These are phyloP conservation scores for Malurus melanocephalus DNA, from an alignment of 2,113 vertebrate genomes.

Conservation along the genomic window DNA sequence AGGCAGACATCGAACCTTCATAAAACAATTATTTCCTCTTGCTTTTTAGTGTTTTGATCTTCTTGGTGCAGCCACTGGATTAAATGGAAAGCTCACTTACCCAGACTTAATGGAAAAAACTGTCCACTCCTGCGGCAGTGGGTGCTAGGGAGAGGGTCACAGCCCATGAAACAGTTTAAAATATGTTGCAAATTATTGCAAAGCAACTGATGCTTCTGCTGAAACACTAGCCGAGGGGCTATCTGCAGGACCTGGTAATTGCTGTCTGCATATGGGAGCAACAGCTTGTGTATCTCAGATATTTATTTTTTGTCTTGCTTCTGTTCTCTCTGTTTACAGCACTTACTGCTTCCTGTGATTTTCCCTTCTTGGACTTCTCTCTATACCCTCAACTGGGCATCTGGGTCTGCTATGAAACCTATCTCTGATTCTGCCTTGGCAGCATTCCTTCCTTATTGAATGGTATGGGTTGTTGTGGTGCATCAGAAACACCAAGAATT, in stretches of 20 bases:
- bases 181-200: neutral
- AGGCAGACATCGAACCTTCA: neutral
- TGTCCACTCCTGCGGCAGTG: neutral
- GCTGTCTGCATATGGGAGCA: neutral
- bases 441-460: neutral
- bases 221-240: neutral
- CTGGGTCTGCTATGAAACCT: neutral
- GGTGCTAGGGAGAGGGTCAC: neutral
- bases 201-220: neutral
- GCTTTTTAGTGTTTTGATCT: neutral
- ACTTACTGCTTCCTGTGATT: neutral
- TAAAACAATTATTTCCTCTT: neutral
- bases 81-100: neutral
- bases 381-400: neutral
- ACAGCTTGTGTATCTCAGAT: neutral
- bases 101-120: slow-evolving; percentile 1
- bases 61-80: neutral
- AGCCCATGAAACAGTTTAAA: neutral
- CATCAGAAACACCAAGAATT: neutral
- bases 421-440: neutral
- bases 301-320: neutral
- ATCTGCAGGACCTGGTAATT: neutral
- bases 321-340: neutral
- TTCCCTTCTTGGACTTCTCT: neutral
- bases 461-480: fast-evolving